Percentiles rank a stretch among this genome's conserved stretches.
Conservation (phyloP, 2,113 vertebrate species). For the Grammomys dolichurus region DNA sequence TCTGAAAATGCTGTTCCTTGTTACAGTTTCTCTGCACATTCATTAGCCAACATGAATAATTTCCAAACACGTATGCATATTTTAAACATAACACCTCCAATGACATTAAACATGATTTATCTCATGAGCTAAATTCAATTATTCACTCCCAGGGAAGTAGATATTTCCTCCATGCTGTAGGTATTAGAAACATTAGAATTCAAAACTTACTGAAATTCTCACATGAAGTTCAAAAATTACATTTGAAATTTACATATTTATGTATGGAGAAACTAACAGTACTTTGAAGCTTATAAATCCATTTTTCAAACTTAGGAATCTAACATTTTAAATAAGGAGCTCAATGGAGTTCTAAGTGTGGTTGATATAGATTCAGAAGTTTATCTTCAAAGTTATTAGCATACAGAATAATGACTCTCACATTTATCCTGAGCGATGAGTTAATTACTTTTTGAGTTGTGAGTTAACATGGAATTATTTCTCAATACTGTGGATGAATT, state of each 20-base stretch:
- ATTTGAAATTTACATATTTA: not conserved
- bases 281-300: not conserved
- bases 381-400: slow-evolving; percentile 30
- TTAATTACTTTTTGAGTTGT: slow-evolving; percentile 21
- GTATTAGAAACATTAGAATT: not conserved
- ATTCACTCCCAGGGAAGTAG: not conserved
- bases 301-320: not conserved
- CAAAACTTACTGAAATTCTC: not conserved
- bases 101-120: not conserved
- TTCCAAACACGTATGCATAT: not conserved
- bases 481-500: not conserved
- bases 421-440: not conserved
- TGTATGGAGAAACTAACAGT: not conserved
- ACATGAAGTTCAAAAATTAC: not conserved
- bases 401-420: not conserved
- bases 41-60: not conserved
- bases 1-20: not conserved
- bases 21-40: not conserved
- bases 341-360: not conserved
- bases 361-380: not conserved
- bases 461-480: slow-evolving; percentile 18
- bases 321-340: not conserved
- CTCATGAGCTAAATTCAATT: not conserved
- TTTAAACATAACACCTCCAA: not conserved
- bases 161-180: not conserved